Evolutionary conservation across 2,797 vertebrate genomes (phyloP), one percentile per base, ranked within the genome.

Genomic region (Bucorvus abyssinicus): DNA sequence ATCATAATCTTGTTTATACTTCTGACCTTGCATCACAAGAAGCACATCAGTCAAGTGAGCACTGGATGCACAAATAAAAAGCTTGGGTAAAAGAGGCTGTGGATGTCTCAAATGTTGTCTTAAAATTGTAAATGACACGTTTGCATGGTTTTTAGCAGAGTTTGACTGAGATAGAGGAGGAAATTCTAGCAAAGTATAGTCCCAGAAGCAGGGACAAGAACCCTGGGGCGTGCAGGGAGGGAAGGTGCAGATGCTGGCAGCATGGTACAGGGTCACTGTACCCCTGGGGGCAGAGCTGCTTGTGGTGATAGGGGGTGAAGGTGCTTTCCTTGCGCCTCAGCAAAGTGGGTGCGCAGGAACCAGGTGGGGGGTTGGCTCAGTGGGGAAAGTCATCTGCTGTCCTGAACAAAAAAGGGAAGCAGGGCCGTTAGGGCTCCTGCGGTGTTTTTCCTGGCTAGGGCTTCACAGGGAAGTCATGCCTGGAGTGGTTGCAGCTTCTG

Each of bases 1-100:
- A 90, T 89, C 38, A 64, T 95, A 93, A 95, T 95, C 95, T 83
- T 67, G 74, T 96, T 92, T 94, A 57, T 60, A 74, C 40, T 27
- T 84, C 50, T 89, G 73, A 81, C 38, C 26, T 88, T 83, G 68
- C 34, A 61, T 87, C 64, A 82, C 29, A 73, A 60, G 34, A 89
- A 61, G 73, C 32, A 7, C 23, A n/a, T 89, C 32, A 11, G 34
- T 87, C 34, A 82, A 50, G 42, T 74, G 47, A 64, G 29, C 21
- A 3, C n/a, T n/a, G 8, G 8, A 14, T 63, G 61, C 8, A 15
- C 8, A 85, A 29, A 34, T 30, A 36, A 69, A 69, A 76, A 7
- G 6, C 49, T 79, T 75, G 49, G 26, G 8, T 82, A 17, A 56
- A 84, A 45, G 40, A 49, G 68, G 5, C 21, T 80, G 3, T 52